Evolutionary conservation across 1,140 invertebrate species (phyloP).

Genomic region (Pogonomyrmex barbatus): DNA sequence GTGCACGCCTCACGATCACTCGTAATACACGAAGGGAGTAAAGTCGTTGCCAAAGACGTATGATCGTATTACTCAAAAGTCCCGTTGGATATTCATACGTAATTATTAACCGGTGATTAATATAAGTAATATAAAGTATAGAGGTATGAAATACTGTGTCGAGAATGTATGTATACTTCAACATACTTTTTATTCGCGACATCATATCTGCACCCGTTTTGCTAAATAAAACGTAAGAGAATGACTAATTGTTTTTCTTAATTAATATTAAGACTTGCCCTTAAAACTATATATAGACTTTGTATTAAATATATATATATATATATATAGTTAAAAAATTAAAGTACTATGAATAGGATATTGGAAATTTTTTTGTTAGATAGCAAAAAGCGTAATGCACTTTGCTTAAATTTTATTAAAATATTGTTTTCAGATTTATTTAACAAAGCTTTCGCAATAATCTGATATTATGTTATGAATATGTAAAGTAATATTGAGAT

Average conservation of each 20-base stretch:
- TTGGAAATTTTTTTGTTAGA: not conserved
- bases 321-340: not conserved
- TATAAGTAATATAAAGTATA: constrained; percentile 21
- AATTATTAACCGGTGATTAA: constrained; percentile 48
- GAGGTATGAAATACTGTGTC: not conserved
- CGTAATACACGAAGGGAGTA: constrained; percentile 39
- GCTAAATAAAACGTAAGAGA: not conserved
- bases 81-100: constrained; percentile 46
- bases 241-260: not conserved
- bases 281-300: not conserved
- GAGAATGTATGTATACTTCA: not conserved
- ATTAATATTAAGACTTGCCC: not conserved
- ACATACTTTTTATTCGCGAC: not conserved
- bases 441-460: not conserved
- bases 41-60: constrained; percentile 41
- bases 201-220: not conserved
- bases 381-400: not conserved
- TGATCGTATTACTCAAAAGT: constrained; percentile 32
- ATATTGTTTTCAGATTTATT: not conserved
- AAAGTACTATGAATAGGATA: not conserved
- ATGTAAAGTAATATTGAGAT: not conserved
- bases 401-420: not conserved
- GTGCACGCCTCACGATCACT: constrained; percentile 71
- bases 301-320: not conserved
- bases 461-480: not conserved